Conservation (phyloP, 2,888 invertebrate genomes). For the Macaria liturata region DNA sequence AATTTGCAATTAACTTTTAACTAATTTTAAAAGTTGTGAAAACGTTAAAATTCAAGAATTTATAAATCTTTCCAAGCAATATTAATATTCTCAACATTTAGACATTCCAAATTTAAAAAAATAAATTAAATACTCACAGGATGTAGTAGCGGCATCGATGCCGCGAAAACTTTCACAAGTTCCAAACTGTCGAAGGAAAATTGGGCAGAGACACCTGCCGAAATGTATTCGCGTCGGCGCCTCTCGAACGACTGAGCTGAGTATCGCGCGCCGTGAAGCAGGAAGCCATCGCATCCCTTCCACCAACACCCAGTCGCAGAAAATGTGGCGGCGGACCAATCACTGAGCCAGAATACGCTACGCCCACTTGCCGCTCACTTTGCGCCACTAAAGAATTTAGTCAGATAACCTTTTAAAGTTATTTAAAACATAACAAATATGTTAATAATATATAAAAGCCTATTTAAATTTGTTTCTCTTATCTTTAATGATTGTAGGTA, state of each 20-base stretch:
- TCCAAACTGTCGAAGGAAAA: slow-evolving; percentile 39
- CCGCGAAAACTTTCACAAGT: slow-evolving; percentile 57
- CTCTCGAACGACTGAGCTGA: slow-evolving; percentile 60
- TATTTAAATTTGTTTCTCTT: too few species aligned
- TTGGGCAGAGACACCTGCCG: slow-evolving; percentile 49
- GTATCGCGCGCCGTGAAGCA: slow-evolving; percentile 50
- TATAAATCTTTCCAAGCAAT: too few species aligned
- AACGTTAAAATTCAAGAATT: too few species aligned
- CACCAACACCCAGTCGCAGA: slow-evolving; percentile 43
- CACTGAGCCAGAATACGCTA: slow-evolving; percentile 25
- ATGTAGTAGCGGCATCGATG: slow-evolving; percentile 71
- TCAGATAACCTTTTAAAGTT: too few species aligned
- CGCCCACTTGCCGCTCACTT: slow-evolving; percentile 36
- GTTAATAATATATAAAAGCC: too few species aligned
- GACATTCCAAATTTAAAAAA: too few species aligned
- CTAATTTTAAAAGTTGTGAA: not conserved
- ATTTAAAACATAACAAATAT: too few species aligned
- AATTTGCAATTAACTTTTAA: not conserved
- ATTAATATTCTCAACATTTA: too few species aligned
- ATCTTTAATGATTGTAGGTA: too few species aligned
- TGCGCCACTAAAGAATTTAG: too few species aligned
- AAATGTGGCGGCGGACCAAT: slow-evolving; percentile 3
- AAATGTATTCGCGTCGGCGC: slow-evolving; percentile 54
- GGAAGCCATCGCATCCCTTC: slow-evolving; percentile 58
- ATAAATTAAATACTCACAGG: slow-evolving; percentile 52